phyloP scores from a whole-genome alignment of 2,113 vertebrate species.

The Brachyistius frenatus region DNA sequence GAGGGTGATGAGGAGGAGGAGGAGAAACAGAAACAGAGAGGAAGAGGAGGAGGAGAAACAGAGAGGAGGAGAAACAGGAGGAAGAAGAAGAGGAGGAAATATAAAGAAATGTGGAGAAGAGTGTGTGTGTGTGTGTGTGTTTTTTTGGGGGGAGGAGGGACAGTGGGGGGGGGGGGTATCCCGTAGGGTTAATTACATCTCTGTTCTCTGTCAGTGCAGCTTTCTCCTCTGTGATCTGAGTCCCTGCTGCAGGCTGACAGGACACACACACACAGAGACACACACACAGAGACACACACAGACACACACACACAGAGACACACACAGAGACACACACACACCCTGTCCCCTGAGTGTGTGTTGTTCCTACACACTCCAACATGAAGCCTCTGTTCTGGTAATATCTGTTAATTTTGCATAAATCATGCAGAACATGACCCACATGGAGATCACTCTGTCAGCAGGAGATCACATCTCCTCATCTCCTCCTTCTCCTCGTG shows the following conservation, averaged over 20 bases:
- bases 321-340: slow-evolving; percentile 21
- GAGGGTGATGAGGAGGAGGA: slow-evolving; percentile 52
- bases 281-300: slow-evolving; percentile 39
- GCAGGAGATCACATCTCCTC: slow-evolving; percentile 56
- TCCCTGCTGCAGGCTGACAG: slow-evolving; percentile 72
- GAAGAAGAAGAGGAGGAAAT: slow-evolving; percentile 19
- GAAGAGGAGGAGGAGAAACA: not conserved
- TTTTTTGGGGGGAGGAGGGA: not conserved
- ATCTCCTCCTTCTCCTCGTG: slow-evolving; percentile 39
- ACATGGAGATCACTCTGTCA: slow-evolving; percentile 79
- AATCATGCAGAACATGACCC: slow-evolving; percentile 80
- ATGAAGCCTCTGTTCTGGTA: slow-evolving; percentile 49
- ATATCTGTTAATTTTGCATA: slow-evolving; percentile 77
- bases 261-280: slow-evolving; percentile 55
- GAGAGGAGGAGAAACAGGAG: not conserved
- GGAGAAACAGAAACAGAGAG: not conserved
- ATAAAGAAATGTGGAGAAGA: slow-evolving; percentile 10
- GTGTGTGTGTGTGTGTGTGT: slow-evolving; percentile 25
- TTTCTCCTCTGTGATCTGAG: slow-evolving; percentile 68
- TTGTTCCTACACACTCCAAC: slow-evolving; percentile 49
- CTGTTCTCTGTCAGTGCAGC: slow-evolving; percentile 80
- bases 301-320: not conserved
- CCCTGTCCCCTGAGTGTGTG: slow-evolving; percentile 16
- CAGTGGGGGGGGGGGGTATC: slow-evolving; percentile 53
- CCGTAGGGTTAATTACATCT: slow-evolving; percentile 85